Base-by-base conservation (phyloP, 2,888 invertebrate species). In the Daptonema setosum region DNA sequence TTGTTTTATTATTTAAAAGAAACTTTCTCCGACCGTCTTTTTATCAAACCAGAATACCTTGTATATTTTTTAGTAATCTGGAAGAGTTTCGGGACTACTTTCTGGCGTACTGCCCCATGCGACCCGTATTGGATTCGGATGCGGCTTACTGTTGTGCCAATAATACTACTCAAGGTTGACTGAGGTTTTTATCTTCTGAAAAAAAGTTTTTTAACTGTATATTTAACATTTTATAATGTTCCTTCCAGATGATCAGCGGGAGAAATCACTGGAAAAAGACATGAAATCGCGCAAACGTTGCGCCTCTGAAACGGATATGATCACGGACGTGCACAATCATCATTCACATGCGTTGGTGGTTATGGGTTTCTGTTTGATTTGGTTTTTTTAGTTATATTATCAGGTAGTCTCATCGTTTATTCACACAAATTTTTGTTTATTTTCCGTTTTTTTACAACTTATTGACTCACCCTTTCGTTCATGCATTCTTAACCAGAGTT, bases 61-160 rank as follows among this genome's bases (percentile, higher is more conserved):
- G 11, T 17, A 8, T 35, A 35, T 11, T 17, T 35, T 35, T 35
- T 35, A 55, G 55, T 43, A 55, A 55, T 28, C 43, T 55, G 48
- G 55, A 51, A 14, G 55, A 55, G 43, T 55, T 55, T 29, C 55
- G 55, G 41, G 52, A 55, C 11, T 43, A 43, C 20, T 55, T 55
- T 20, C 55, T 55, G 26, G 17, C 24, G 1, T 55, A 26, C 51
- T 52, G 51, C 14, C 55, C 50, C 24, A 22, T 55, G 25, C 20
- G 14, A 2, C 55, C 48, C 26, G 28, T 48, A 2, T 14, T 50
- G 50, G 50, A 50, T 3, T 3, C 3, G 26, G 26, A 14, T 50
- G 26, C 50, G 45, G 3, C 14, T 17, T n/a, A 17, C n/a, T 45
- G 45, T 22, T 45, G 45, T 45, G 11, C 45, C 11, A 17, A 45